These are phyloP conservation scores for Rhombomys opimus DNA, from an alignment of 2,113 vertebrate species.

Conservation along the genomic window DNA sequence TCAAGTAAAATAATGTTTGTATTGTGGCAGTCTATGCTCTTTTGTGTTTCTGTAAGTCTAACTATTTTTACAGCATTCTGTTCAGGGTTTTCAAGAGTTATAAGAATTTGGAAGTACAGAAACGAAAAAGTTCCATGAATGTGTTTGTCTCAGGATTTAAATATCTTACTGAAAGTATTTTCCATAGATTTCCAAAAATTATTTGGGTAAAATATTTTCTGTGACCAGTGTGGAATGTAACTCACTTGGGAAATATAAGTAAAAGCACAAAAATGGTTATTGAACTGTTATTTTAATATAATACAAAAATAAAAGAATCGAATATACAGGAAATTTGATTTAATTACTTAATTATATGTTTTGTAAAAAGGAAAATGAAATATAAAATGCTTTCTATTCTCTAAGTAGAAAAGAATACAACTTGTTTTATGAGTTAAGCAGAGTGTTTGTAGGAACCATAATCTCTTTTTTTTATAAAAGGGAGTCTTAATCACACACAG, in stretches of 20 bases:
- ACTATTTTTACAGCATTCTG: neutral
- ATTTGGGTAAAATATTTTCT: neutral
- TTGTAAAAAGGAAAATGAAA: conserved; percentile 51
- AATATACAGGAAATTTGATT: neutral
- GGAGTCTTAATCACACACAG: conserved; percentile 39
- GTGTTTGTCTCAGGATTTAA: neutral
- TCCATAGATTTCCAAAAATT: neutral
- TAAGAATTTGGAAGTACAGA: neutral
- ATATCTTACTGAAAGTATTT: neutral
- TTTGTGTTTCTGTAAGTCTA: neutral
- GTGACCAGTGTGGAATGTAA: neutral
- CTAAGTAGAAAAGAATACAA: neutral
- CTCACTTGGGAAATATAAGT: neutral
- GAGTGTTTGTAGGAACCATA: conserved; percentile 47
- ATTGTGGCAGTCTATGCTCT: neutral
- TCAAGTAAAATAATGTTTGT: neutral
- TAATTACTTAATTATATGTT: neutral
- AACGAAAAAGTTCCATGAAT: neutral
- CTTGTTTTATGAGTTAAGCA: conserved; percentile 51
- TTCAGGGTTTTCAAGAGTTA: neutral
- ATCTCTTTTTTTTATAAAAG: neutral
- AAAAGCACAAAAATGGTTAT: neutral
- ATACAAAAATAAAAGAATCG: neutral
- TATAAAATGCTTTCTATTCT: conserved; percentile 31
- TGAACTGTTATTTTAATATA: neutral